These are phyloP conservation scores for Phymorhynchus buccinoides DNA, from an alignment of 1,140 invertebrate species.

Conservation along the genomic window DNA sequence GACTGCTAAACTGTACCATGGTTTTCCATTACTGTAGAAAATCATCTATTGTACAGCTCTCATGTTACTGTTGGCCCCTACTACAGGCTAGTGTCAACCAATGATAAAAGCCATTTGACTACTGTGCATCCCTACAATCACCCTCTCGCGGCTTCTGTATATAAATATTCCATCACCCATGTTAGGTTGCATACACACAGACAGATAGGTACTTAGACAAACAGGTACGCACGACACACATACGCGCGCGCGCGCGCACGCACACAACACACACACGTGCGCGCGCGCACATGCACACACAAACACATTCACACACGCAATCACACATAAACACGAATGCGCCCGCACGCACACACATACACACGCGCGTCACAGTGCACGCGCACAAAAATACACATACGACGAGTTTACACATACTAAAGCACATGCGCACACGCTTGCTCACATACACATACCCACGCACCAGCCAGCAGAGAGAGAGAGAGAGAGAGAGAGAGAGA, in stretches of 20 bases:
- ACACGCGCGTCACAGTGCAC: not conserved
- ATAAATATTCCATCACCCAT: no score
- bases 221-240: not conserved
- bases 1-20: no score
- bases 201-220: not conserved
- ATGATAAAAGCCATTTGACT: no score
- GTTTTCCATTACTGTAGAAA: no score
- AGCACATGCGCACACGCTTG: not conserved
- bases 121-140: no score
- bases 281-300: constrained; percentile 7
- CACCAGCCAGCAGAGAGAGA: not conserved
- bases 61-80: no score
- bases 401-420: not conserved
- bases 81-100: no score
- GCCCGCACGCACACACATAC: not conserved
- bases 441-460: not conserved
- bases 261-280: constrained; percentile 14
- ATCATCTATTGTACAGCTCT: no score
- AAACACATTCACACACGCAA: not conserved
- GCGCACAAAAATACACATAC: no score
- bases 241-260: not conserved
- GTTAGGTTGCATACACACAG: not conserved
- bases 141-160: no score
- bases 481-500: not conserved
- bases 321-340: not conserved